Evolutionary conservation across 2,888 invertebrate genomes (phyloP).

Genomic region (Hirtodrosophila cameraria): DNA sequence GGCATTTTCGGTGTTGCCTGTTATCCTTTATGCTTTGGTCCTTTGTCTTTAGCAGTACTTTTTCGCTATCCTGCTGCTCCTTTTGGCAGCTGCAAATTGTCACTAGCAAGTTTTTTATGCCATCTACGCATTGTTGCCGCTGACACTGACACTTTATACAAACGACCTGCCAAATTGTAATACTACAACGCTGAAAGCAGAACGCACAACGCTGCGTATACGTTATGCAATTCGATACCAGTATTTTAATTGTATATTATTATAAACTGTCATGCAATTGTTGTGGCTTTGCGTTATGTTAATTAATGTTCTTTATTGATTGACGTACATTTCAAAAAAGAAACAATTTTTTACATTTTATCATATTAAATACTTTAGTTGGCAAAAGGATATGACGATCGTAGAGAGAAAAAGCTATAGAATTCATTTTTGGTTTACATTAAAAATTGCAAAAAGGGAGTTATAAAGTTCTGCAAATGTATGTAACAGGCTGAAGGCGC

Average conservation of each 20-base stretch:
- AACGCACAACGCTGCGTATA: slow-evolving; percentile 22
- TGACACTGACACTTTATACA: slow-evolving; percentile 8
- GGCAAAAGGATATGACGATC: slow-evolving; percentile 13
- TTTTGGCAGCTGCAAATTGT: slow-evolving; percentile 60
- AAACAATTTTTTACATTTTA: too few relatives aligned
- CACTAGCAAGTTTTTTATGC: slow-evolving; percentile 49
- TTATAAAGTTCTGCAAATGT: too few relatives aligned
- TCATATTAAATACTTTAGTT: neutral
- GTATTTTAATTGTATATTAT: slow-evolving; percentile 19
- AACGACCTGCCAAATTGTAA: slow-evolving; percentile 13
- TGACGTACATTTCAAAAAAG: too few relatives aligned
- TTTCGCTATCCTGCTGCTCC: slow-evolving; percentile 1
- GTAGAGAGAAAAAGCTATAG: too few relatives aligned
- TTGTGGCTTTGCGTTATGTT: slow-evolving; percentile 23
- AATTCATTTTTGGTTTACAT: too few relatives aligned
- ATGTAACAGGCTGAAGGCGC: too few relatives aligned
- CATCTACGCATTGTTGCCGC: neutral
- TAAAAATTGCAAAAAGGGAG: too few relatives aligned
- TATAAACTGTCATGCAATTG: neutral
- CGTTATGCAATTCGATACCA: slow-evolving; percentile 11
- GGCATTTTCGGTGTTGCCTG: slow-evolving; percentile 3
- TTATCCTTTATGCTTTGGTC: too few relatives aligned
- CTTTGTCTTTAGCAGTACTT: slow-evolving; percentile 21
- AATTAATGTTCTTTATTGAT: slow-evolving; percentile 31
- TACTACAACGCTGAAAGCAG: too few relatives aligned